Evolutionary conservation across 2,113 vertebrate species (phyloP).

Genomic region (Heterochromis multidens): DNA sequence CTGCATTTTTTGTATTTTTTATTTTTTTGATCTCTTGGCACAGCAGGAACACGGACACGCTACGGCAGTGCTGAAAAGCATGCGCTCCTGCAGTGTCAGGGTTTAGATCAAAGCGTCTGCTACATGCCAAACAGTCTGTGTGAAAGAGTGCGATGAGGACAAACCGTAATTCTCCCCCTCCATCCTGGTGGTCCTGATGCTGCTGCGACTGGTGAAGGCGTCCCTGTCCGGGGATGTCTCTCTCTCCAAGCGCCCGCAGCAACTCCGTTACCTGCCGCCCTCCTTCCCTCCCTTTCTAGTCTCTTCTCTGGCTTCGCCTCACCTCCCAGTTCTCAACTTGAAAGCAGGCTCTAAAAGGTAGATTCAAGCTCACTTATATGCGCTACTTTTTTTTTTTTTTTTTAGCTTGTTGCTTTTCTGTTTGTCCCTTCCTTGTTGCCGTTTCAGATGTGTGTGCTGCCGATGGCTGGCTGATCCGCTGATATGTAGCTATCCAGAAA

Average conservation of each 20-base stretch:
- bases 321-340: neutral
- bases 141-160: neutral
- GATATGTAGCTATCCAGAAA: neutral
- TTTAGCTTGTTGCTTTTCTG: neutral
- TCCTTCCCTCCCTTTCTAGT: neutral
- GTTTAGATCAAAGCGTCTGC: neutral
- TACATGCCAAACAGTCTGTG: neutral
- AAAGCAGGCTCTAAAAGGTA: neutral
- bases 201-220: constrained; percentile 43
- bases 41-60: neutral
- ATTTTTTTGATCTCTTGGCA: neutral
- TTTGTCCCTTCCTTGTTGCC: neutral
- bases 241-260: constrained; percentile 14
- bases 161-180: constrained; percentile 65
- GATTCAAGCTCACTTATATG: neutral
- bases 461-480: neutral
- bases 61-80: neutral
- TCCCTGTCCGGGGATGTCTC: constrained; percentile 23
- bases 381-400: neutral
- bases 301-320: neutral
- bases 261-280: constrained; percentile 22
- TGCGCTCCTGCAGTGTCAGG: neutral
- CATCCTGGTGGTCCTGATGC: constrained; percentile 63
- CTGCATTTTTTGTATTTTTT: neutral
- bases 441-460: neutral